Conservation (phyloP, 2,113 vertebrate species). For the Aleadryas rufinucha region DNA sequence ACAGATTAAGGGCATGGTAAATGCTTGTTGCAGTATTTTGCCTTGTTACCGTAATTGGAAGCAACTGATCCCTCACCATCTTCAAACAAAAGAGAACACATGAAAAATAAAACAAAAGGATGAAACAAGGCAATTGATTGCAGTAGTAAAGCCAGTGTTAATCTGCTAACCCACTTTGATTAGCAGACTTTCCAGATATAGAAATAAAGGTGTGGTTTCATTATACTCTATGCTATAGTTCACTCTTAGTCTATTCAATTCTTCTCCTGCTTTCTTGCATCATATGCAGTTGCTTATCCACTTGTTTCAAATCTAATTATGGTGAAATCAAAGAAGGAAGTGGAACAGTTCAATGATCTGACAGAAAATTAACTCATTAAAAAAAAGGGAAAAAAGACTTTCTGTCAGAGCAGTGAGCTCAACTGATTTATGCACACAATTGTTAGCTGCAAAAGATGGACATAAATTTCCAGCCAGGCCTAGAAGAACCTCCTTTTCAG, state of each 20-base stretch:
- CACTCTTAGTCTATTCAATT: neutral
- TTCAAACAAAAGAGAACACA: neutral
- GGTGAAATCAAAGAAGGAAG: neutral
- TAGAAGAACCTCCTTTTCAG: neutral
- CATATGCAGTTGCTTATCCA: neutral
- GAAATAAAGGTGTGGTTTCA: neutral
- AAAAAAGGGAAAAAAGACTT: neutral
- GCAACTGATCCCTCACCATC: neutral
- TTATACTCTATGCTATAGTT: neutral
- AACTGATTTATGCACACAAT: neutral
- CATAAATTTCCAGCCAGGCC: neutral
- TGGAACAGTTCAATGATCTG: neutral
- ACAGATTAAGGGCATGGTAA: neutral
- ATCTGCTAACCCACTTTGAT: neutral
- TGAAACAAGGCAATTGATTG: neutral
- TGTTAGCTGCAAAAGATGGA: neutral
- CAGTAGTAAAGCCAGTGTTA: neutral
- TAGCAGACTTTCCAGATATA: neutral
- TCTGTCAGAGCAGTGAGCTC: neutral
- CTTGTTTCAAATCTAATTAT: conserved; percentile 5
- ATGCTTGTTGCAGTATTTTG: neutral
- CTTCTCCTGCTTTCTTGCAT: neutral
- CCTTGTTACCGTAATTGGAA: neutral
- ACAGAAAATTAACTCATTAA: neutral
- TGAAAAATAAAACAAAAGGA: neutral